A percentile compares a stretch with the other conserved stretches of the same genome.
phyloP scores from a whole-genome alignment of 2,888 invertebrate species.

The Gastrophysa polygoni region DNA sequence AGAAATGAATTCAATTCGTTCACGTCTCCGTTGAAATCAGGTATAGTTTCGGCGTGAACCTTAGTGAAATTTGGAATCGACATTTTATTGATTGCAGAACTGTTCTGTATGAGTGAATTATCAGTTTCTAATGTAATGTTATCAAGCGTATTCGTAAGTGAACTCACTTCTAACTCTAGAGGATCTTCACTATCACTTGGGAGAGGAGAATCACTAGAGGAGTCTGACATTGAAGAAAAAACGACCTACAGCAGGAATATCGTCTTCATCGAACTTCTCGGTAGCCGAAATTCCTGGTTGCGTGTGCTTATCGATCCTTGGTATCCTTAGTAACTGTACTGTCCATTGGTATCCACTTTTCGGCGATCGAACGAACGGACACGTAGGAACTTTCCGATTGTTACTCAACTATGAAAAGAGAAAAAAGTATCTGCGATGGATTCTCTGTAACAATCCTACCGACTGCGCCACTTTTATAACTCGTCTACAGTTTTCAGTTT shows the following conservation, averaged over 20 bases:
- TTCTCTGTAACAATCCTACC: too few species aligned
- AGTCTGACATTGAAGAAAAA: neutral
- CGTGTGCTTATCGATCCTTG: neutral
- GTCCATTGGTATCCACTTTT: too few species aligned
- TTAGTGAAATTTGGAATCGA: conserved; percentile 2
- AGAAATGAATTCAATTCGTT: conserved; percentile 16
- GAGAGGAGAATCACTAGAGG: neutral
- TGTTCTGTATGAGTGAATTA: too few species aligned
- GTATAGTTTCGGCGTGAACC: conserved; percentile 15
- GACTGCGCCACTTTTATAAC: too few species aligned
- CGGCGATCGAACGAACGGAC: too few species aligned
- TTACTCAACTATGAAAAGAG: too few species aligned
- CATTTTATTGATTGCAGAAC: neutral
- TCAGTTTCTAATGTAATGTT: neutral
- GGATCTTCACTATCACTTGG: neutral
- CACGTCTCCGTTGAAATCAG: conserved; percentile 11
- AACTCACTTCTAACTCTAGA: neutral
- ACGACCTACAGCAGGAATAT: neutral
- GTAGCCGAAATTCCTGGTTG: neutral
- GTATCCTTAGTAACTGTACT: neutral
- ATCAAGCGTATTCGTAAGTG: neutral
- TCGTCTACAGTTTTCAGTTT: too few species aligned
- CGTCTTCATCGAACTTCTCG: neutral
- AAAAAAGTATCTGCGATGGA: too few species aligned
- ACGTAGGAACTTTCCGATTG: too few species aligned